phyloP scores from a whole-genome alignment of 2,888 invertebrate genomes.

The Endotricha flammealis region DNA sequence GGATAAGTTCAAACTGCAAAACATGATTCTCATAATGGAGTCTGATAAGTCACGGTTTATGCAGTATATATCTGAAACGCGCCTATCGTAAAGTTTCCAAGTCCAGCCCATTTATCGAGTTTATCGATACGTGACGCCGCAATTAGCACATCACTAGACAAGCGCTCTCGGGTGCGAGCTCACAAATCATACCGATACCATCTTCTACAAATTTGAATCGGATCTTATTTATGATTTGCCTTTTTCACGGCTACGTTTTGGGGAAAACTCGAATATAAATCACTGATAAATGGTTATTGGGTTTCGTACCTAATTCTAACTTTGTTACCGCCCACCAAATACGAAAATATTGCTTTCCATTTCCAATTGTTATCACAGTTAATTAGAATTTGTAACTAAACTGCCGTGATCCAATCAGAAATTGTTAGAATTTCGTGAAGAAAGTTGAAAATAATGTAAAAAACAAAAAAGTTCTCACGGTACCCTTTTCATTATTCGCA shows the following conservation, averaged over 20 bases:
- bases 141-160: slow-evolving; percentile 75
- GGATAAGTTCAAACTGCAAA: neutral
- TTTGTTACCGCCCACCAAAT: slow-evolving; percentile 40
- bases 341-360: slow-evolving; percentile 29
- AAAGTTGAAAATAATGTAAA: slow-evolving; percentile 21
- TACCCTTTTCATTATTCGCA: slow-evolving; percentile 56
- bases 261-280: slow-evolving; percentile 74
- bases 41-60: slow-evolving; percentile 4
- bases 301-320: slow-evolving; percentile 58
- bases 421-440: slow-evolving; percentile 11
- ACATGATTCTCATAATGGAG: slow-evolving; percentile 5
- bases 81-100: slow-evolving; percentile 6
- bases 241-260: slow-evolving; percentile 76
- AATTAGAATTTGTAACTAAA: slow-evolving; percentile 13
- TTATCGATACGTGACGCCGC: slow-evolving; percentile 58
- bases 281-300: slow-evolving; percentile 70
- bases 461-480: slow-evolving; percentile 48
- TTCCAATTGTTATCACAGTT: slow-evolving; percentile 18
- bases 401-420: slow-evolving; percentile 31
- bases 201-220: slow-evolving; percentile 80
- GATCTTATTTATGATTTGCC: slow-evolving; percentile 79
- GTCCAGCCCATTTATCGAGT: slow-evolving; percentile 28
- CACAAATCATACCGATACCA: slow-evolving; percentile 77
- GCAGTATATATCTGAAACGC: slow-evolving; percentile 7
- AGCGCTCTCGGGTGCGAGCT: slow-evolving; percentile 73